Base-by-base conservation (phyloP, 2,797 vertebrate species). In the Brachymystax lenok region DNA sequence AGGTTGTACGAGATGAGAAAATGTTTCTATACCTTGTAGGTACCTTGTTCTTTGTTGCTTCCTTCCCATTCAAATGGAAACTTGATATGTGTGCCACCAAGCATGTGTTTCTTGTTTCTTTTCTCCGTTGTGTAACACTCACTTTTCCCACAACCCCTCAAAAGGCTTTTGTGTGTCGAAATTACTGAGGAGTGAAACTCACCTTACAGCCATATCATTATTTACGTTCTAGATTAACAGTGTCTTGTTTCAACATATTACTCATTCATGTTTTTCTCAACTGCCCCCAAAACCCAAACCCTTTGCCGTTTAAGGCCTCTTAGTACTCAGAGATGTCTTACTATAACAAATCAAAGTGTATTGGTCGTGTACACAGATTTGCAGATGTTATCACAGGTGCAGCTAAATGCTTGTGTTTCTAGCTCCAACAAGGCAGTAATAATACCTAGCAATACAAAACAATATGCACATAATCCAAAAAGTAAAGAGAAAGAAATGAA, bases 131-230 rank as follows among this genome's bases (percentile, higher is more conserved):
- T 86, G 87, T 79, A 89, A 90, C 84, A 80, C 74, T 82, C 76
- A 79, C 82, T 83, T 84, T 84, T 76, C 86, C 77, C 86, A 82
- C 76, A 83, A 83, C 33, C 67, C 78, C 69, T 88, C 79, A 89
- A 91, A 92, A 90, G 87, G 74, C 84, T 86, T 93, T 93, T 71
- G 66, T 91, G 89, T 93, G 77, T 82, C 77, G 74, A 84, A 89
- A 83, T 88, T 78, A 77, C 85, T 52, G 68, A 81, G 77, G 69
- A 77, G 82, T 51, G 69, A 79, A 83, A 68, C 91, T 87, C 81
- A 71, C 84, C 88, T 88, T 24, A 73, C 12, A 85, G 87, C 85
- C 40, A 64, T 87, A 40, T 90, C 84, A 90, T 94, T 90, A 91
- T 88, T 86, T 82, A 28, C 74, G 78, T 82, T 63, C 84, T 69